Conservation (phyloP, 2,888 invertebrate species). For the Oxycera nigricornis region DNA sequence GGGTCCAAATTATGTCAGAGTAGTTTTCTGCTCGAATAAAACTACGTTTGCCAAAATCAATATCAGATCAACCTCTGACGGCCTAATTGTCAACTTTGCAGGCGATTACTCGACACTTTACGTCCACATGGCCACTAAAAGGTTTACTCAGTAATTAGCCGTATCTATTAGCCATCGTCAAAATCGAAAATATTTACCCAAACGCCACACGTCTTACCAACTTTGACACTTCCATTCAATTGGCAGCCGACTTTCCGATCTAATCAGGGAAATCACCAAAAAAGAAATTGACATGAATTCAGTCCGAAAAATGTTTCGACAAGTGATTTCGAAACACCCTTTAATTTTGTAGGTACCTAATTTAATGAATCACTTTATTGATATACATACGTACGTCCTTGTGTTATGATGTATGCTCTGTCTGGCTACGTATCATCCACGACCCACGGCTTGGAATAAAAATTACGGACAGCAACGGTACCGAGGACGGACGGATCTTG, state of each 20-base stretch:
- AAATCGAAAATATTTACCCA: no score
- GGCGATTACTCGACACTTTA: no score
- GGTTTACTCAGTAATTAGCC: no score
- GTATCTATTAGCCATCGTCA: no score
- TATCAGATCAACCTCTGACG: no score
- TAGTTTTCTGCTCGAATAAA: no score
- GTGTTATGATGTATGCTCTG: neutral
- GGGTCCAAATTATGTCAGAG: no score
- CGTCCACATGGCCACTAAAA: no score
- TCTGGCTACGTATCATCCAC: neutral
- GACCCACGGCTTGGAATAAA: neutral
- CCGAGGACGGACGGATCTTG: neutral
- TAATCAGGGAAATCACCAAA: neutral
- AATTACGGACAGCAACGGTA: neutral
- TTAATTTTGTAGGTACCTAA: slow-evolving; percentile 25
- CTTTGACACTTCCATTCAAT: neutral
- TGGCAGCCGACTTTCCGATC: neutral
- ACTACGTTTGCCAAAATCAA: no score
- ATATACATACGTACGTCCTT: neutral
- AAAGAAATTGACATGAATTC: neutral
- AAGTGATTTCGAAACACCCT: slow-evolving; percentile 35
- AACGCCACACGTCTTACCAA: no score
- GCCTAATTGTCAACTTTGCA: no score
- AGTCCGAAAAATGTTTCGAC: slow-evolving; percentile 1
- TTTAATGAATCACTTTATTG: slow-evolving; percentile 32